Conservation (phyloP, 2,888 invertebrate genomes). For the Imbricaverruca yamaguchii region DNA sequence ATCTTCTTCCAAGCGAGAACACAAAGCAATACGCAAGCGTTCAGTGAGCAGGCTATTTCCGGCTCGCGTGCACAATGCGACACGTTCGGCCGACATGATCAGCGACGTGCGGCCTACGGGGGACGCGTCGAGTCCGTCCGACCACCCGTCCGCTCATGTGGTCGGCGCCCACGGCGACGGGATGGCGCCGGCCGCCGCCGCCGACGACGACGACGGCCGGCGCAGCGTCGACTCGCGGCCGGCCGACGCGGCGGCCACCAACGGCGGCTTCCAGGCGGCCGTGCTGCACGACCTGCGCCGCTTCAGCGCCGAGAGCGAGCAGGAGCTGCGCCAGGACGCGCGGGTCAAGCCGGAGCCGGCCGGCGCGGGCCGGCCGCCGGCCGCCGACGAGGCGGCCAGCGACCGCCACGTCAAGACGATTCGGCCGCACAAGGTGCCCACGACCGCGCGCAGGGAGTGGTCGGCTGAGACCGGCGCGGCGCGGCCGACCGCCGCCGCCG, state of each 20-base stretch:
- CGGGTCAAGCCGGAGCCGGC: neutral
- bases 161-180: slow-evolving; percentile 10
- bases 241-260: no score
- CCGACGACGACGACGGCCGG: no score
- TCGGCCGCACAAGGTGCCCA: slow-evolving; percentile 1
- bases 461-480: slow-evolving; percentile 36
- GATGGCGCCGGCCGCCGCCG: no score
- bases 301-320: slow-evolving; percentile 18
- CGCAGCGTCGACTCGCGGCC: no score
- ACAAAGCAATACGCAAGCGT: neutral
- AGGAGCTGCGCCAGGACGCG: neutral
- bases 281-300: slow-evolving; percentile 18
- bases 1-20: neutral
- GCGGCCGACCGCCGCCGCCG: slow-evolving; percentile 41
- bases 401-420: neutral
- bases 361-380: neutral
- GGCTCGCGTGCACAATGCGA: neutral
- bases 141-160: neutral
- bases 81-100: neutral
- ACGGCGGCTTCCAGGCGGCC: slow-evolving; percentile 6
- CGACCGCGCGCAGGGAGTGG: slow-evolving; percentile 35
- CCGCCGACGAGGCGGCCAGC: neutral
- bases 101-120: neutral
- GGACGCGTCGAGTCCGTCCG: neutral
- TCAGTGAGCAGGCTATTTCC: neutral